These are phyloP conservation scores for Cydia pomonella DNA, from an alignment of 1,140 invertebrate genomes.

Conservation along the genomic window DNA sequence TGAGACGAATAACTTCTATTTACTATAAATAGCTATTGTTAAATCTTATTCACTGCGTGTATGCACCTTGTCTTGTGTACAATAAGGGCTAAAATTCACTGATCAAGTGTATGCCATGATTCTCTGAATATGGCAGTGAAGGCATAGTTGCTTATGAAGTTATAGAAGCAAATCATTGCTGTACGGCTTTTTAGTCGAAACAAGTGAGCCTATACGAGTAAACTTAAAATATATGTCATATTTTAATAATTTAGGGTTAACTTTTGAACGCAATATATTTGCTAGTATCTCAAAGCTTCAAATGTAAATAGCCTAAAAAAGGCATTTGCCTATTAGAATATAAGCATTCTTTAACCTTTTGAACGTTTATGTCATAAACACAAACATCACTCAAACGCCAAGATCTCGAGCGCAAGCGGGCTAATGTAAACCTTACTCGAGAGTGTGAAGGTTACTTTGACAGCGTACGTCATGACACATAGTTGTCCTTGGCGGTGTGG, in stretches of 20 bases:
- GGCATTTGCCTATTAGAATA: no score
- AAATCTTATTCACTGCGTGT: neutral
- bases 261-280: neutral
- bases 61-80: neutral
- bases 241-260: neutral
- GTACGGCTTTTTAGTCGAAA: neutral
- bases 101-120: neutral
- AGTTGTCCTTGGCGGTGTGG: no score
- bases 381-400: no score
- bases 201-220: no score
- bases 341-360: no score
- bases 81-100: constrained; percentile 7
- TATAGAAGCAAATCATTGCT: neutral
- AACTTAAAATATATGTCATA: neutral
- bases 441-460: no score
- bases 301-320: neutral
- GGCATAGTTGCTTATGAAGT: neutral
- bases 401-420: no score
- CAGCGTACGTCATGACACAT: no score
- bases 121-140: constrained; percentile 2
- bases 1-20: constrained; percentile 4
- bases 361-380: no score
- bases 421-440: no score
- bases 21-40: neutral
- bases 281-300: neutral